Evolutionary conservation across 2,888 invertebrate species (phyloP).

Genomic region (Leptarthrus brevirostris): DNA sequence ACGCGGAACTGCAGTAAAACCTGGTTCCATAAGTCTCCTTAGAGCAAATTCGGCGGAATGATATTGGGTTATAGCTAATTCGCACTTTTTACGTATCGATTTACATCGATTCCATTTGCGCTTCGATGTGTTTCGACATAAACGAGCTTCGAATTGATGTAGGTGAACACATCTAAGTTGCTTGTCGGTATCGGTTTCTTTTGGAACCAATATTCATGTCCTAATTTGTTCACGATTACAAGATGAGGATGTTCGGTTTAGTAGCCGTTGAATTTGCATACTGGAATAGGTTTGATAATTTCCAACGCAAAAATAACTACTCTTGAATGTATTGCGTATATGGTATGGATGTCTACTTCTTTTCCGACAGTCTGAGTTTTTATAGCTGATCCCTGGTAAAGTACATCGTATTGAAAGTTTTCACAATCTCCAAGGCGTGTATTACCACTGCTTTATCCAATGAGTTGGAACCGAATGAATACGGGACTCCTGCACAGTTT

Average conservation of each 20-base stretch:
- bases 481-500: background rate
- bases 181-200: background rate
- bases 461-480: background rate
- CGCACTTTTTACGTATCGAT: background rate
- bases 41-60: background rate
- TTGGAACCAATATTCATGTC: background rate
- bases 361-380: background rate
- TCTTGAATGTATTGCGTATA: background rate
- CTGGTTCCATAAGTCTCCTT: background rate
- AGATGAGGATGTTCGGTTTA: background rate
- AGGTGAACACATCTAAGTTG: background rate
- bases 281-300: background rate
- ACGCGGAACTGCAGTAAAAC: background rate
- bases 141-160: background rate
- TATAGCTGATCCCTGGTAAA: background rate
- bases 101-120: conserved; percentile 2
- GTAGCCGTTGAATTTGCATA: conserved; percentile 1
- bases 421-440: conserved; percentile 2
- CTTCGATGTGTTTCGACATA: background rate
- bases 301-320: background rate
- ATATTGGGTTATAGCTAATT: background rate
- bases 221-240: background rate
- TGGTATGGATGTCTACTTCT: background rate
- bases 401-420: background rate
- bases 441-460: background rate